phyloP scores from a whole-genome alignment of 2,113 vertebrate species.

The Phylloscopus whistleri region DNA sequence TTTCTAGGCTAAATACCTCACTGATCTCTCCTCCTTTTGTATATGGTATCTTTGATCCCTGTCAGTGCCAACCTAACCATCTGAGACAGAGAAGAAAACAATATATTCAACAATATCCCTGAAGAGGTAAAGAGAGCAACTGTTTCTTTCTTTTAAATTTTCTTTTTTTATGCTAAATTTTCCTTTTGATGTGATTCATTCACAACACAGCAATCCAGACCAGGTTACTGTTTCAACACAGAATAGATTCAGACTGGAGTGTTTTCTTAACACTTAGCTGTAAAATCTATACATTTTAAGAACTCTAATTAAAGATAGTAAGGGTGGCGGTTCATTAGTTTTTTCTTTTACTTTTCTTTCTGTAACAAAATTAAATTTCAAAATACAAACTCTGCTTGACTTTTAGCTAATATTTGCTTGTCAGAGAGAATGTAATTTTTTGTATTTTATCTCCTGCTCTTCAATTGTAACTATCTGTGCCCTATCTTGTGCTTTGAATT shows the following conservation, averaged over 20 bases:
- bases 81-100: neutral
- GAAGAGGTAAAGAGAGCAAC: neutral
- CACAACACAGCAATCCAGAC: neutral
- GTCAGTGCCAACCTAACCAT: neutral
- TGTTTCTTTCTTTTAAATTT: neutral
- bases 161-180: neutral
- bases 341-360: neutral
- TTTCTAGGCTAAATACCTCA: neutral
- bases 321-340: neutral
- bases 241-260: neutral
- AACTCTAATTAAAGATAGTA: neutral
- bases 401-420: conserved; percentile 22
- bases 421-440: neutral
- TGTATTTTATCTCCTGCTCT: neutral
- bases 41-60: neutral
- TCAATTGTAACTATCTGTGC: neutral
- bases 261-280: neutral
- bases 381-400: neutral
- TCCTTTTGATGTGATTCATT: neutral
- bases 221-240: neutral
- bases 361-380: neutral
- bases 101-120: neutral
- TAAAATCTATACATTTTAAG: neutral
- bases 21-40: neutral
- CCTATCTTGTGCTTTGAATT: neutral